phyloP scores from a whole-genome alignment of 1,140 invertebrate species.

The Ceratosolen fusciceps region DNA sequence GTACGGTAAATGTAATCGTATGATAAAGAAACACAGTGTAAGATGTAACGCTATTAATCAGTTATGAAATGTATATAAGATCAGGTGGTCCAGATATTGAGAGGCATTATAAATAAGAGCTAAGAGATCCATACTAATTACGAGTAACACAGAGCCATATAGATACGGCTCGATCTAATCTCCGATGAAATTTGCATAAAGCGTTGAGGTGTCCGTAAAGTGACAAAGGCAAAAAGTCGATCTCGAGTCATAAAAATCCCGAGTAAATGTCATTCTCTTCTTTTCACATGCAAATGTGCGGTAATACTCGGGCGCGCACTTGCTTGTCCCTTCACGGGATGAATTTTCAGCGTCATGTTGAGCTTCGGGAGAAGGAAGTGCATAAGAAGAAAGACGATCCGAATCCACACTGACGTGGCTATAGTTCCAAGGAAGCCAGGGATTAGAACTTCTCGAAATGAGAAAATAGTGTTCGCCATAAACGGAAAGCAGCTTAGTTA shows the following conservation, averaged over 20 bases:
- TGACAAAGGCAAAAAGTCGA: background rate
- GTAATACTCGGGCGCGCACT: conserved; percentile 4
- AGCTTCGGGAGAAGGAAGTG: conserved; percentile 32
- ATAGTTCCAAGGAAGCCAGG: conserved; percentile 35
- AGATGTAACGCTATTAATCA: background rate
- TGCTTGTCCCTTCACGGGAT: conserved; percentile 23
- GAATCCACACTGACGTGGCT: conserved; percentile 8
- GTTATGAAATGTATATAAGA: background rate
- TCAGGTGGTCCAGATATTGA: background rate
- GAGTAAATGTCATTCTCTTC: conserved; percentile 39
- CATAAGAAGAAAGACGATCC: conserved; percentile 38
- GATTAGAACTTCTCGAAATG: conserved; percentile 44
- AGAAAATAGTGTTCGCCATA: conserved; percentile 38
- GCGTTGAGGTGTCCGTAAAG: background rate
- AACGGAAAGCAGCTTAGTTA: conserved; percentile 29
- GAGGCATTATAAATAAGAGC: background rate
- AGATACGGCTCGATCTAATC: background rate
- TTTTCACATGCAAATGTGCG: conserved; percentile 43
- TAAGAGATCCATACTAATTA: background rate
- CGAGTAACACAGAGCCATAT: background rate
- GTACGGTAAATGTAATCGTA: background rate
- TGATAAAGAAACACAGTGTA: background rate
- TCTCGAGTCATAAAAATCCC: conserved; percentile 26
- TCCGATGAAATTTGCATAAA: conserved; percentile 23
- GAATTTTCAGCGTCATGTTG: conserved; percentile 36